These are phyloP conservation scores for Campoletis raptor DNA, from an alignment of 2,888 invertebrate genomes.

Conservation along the genomic window DNA sequence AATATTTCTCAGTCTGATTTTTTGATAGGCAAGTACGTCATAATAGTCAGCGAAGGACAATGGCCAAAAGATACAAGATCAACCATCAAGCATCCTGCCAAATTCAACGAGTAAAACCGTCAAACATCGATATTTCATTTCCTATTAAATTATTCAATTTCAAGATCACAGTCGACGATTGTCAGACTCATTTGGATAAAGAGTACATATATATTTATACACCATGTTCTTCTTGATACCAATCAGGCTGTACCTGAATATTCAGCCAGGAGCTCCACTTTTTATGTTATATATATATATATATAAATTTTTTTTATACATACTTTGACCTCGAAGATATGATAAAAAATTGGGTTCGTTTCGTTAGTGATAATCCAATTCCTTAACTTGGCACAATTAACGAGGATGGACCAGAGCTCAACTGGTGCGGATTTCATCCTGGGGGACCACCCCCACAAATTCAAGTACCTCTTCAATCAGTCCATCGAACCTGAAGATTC, in stretches of 20 bases:
- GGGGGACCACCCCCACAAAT: not conserved
- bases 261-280: not conserved
- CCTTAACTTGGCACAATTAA: conserved; percentile 39
- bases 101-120: conserved; percentile 14
- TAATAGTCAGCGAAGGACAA: not conserved
- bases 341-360: not conserved
- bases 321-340: not conserved
- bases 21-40: conserved; percentile 13
- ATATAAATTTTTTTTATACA: not conserved
- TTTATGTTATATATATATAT: not conserved
- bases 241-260: not conserved
- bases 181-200: conserved; percentile 10
- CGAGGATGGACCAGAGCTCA: not conserved
- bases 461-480: not conserved
- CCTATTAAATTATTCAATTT: conserved; percentile 42
- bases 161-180: not conserved
- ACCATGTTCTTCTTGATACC: not conserved
- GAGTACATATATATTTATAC: not conserved
- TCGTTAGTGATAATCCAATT: conserved; percentile 46
- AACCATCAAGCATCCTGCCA: conserved; percentile 9
- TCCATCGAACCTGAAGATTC: not conserved
- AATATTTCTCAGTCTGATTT: not conserved
- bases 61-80: conserved; percentile 17
- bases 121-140: conserved; percentile 18
- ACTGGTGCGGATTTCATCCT: not conserved